phyloP scores from a whole-genome alignment of 2,113 vertebrate species.

The Vulpes ferrilata region DNA sequence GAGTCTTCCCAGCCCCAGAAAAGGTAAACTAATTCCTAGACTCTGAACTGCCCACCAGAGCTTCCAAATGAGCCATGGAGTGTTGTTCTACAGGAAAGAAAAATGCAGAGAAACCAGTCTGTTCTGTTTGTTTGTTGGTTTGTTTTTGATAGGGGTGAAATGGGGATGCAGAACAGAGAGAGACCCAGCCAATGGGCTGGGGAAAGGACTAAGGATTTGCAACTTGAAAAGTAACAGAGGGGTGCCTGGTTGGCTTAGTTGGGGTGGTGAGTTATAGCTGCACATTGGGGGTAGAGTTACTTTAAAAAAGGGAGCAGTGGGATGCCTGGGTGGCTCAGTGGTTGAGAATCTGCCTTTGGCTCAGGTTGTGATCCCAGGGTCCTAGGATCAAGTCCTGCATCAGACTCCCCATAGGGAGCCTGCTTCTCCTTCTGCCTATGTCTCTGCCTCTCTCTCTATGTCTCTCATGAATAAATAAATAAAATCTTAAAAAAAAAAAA shows the following conservation, averaged over 20 bases:
- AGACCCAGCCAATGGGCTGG: background rate
- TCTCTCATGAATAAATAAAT: too few species aligned
- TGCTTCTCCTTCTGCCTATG: too few species aligned
- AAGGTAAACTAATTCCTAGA: background rate
- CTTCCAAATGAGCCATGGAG: background rate
- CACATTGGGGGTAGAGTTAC: background rate
- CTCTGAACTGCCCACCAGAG: background rate
- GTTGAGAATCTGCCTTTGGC: too few species aligned
- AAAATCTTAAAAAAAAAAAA: too few species aligned
- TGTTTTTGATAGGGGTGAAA: background rate
- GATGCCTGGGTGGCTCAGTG: too few species aligned
- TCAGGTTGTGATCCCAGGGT: too few species aligned
- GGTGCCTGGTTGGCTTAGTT: background rate
- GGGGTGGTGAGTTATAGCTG: background rate
- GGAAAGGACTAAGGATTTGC: background rate
- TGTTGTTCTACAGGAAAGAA: background rate
- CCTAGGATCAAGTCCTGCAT: too few species aligned
- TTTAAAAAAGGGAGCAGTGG: background rate
- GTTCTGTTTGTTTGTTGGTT: background rate
- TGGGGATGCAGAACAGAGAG: accelerated
- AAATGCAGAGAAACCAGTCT: background rate
- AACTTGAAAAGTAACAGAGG: background rate
- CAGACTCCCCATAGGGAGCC: too few species aligned
- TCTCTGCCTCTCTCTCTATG: too few species aligned
- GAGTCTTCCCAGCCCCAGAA: background rate